Conservation (phyloP, 2,888 invertebrate genomes). For the Brachyptera putata region DNA sequence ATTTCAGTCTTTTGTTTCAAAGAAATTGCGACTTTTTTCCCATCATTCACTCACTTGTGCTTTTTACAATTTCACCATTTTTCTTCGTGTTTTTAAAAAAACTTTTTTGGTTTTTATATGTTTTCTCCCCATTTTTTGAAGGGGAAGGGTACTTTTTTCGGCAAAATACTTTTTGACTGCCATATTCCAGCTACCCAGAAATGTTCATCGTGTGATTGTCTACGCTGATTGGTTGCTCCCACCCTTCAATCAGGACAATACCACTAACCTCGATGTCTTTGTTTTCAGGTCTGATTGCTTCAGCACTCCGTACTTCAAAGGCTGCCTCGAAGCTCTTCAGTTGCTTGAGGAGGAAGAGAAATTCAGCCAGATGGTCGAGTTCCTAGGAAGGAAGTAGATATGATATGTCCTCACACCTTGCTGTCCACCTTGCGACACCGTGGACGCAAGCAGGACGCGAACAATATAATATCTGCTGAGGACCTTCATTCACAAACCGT, state of each 20-base stretch:
- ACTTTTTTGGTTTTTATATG: not conserved
- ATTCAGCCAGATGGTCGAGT: slow-evolving; percentile 74
- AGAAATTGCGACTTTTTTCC: too few relatives aligned
- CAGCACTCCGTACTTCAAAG: slow-evolving; percentile 73
- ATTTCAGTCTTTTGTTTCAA: too few relatives aligned
- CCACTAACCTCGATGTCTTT: slow-evolving; percentile 34
- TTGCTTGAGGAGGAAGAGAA: slow-evolving; percentile 72
- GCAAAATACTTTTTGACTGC: slow-evolving; percentile 17
- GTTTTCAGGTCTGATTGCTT: slow-evolving; percentile 71
- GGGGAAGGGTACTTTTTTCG: not conserved
- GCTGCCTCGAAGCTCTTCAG: slow-evolving; percentile 74
- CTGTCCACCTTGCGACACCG: not conserved
- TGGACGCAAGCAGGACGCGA: not conserved
- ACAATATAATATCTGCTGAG: not conserved
- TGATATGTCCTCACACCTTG: not conserved
- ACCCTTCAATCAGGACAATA: not conserved
- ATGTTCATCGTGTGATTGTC: not conserved
- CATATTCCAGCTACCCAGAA: slow-evolving; percentile 5
- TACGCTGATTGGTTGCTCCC: not conserved
- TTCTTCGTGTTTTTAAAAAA: too few relatives aligned
- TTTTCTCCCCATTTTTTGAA: not conserved
- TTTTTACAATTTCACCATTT: too few relatives aligned
- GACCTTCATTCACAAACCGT: not conserved
- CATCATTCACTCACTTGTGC: too few relatives aligned
- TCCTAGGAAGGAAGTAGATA: slow-evolving; percentile 58